Evolutionary conservation across 2,888 invertebrate species (phyloP).

Genomic region (Lottia gigantea): DNA sequence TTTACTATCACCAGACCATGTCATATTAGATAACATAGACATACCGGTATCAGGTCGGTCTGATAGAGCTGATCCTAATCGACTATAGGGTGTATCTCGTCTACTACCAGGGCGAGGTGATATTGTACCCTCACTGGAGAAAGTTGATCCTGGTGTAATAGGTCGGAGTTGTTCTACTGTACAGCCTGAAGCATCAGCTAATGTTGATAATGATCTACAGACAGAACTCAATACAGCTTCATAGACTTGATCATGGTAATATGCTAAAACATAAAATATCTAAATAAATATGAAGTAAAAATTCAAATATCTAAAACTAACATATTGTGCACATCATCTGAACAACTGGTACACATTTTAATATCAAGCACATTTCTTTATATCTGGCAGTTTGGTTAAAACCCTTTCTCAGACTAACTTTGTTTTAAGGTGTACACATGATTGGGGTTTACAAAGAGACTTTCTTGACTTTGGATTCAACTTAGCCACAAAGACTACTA

Average conservation of each 20-base stretch:
- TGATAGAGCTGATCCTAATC: slow-evolving; percentile 36
- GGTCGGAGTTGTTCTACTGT: slow-evolving; percentile 56
- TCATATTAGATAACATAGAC: slow-evolving; percentile 60
- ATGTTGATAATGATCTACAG: slow-evolving; percentile 57
- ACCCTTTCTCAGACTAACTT: too few species aligned
- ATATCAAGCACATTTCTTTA: too few species aligned
- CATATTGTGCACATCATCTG: not conserved
- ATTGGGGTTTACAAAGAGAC: too few species aligned
- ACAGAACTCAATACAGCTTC: slow-evolving; percentile 59
- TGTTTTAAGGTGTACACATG: too few species aligned
- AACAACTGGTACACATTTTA: too few species aligned
- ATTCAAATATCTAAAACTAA: slow-evolving; percentile 5
- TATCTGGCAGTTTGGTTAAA: too few species aligned
- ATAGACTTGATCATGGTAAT: slow-evolving; percentile 61
- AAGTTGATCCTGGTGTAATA: slow-evolving; percentile 47
- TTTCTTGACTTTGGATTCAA: too few species aligned
- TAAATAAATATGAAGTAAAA: too few species aligned
- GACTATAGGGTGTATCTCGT: slow-evolving; percentile 25
- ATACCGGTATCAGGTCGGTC: slow-evolving; percentile 55
- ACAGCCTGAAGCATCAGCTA: slow-evolving; percentile 65
- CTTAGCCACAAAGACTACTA: too few species aligned
- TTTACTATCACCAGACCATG: slow-evolving; percentile 58
- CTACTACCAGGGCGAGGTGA: slow-evolving; percentile 42
- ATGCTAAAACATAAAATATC: too few species aligned
- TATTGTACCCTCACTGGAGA: slow-evolving; percentile 40